Evolutionary conservation across 2,797 vertebrate genomes (phyloP).

Genomic region (Chloroceryle inda): DNA sequence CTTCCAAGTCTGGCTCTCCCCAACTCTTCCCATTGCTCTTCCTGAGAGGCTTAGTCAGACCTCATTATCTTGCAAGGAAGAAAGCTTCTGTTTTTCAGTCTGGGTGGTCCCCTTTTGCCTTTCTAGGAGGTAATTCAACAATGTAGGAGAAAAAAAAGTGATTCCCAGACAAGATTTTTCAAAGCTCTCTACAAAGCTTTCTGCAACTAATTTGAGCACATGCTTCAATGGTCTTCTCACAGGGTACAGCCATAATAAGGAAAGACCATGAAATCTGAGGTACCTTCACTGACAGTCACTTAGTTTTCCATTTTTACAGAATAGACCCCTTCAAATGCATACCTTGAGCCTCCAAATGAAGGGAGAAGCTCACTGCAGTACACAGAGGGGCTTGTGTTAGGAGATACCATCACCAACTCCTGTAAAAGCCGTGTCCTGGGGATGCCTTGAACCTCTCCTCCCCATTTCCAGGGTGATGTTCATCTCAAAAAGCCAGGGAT

Average conservation of each 20-base stretch:
- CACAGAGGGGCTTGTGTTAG: background rate
- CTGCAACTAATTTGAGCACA: background rate
- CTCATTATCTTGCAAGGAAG: background rate
- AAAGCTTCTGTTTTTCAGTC: background rate
- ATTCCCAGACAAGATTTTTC: background rate
- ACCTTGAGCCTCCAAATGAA: background rate
- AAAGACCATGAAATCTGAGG: background rate
- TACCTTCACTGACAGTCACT: background rate
- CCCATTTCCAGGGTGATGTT: background rate
- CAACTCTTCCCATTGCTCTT: background rate
- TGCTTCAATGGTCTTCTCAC: background rate
- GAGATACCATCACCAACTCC: rapidly evolving
- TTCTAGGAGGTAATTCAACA: background rate
- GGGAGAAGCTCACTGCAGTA: background rate
- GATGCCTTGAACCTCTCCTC: background rate
- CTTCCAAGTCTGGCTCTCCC: background rate
- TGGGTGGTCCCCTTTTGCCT: background rate
- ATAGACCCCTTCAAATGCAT: background rate
- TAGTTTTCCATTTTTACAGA: background rate
- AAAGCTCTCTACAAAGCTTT: background rate
- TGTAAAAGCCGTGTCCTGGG: rapidly evolving
- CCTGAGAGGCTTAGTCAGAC: background rate
- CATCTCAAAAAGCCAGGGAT: background rate
- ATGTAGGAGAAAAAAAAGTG: background rate
- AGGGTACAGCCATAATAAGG: background rate